Percentiles rank a stretch among this genome's conserved stretches.
phyloP scores from a whole-genome alignment of 2,797 vertebrate genomes.

The Miichthys miiuy region DNA sequence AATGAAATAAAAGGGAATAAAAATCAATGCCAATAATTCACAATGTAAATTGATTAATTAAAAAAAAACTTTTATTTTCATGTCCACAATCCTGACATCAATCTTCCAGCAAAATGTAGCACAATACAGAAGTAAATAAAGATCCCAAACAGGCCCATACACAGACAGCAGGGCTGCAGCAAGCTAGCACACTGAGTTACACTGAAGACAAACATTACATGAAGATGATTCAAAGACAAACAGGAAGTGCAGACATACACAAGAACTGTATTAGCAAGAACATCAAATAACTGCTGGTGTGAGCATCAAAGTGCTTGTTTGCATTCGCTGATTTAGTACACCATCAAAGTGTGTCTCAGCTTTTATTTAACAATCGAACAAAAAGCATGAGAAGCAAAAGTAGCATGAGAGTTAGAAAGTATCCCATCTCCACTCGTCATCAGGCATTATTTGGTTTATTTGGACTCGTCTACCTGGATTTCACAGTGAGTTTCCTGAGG shows the following conservation, averaged over 20 bases:
- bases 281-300: slow-evolving; percentile 30
- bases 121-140: slow-evolving; percentile 34
- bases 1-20: too few species aligned
- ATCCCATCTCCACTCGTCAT: slow-evolving; percentile 1
- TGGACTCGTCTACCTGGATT: slow-evolving; percentile 26
- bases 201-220: not conserved
- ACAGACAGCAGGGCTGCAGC: slow-evolving; percentile 25
- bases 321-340: slow-evolving; percentile 25
- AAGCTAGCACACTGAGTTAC: not conserved
- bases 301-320: slow-evolving; percentile 41
- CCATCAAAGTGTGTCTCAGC: slow-evolving; percentile 17
- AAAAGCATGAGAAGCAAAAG: slow-evolving; percentile 13
- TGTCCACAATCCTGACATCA: too few species aligned
- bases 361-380: slow-evolving; percentile 17
- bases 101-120: slow-evolving; percentile 24
- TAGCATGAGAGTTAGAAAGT: not conserved
- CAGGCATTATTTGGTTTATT: slow-evolving; percentile 29
- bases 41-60: too few species aligned
- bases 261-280: slow-evolving; percentile 6
- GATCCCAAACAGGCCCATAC: slow-evolving; percentile 18
- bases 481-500: slow-evolving; percentile 57
- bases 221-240: slow-evolving; percentile 13
- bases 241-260: not conserved
- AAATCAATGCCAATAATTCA: too few species aligned
- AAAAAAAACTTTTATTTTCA: too few species aligned